Evolutionary conservation across 53 echinoderm and acorn worm genomes (phyloP), one percentile per base, ranked within the genome.

Genomic region (Actinopyga echinites): DNA sequence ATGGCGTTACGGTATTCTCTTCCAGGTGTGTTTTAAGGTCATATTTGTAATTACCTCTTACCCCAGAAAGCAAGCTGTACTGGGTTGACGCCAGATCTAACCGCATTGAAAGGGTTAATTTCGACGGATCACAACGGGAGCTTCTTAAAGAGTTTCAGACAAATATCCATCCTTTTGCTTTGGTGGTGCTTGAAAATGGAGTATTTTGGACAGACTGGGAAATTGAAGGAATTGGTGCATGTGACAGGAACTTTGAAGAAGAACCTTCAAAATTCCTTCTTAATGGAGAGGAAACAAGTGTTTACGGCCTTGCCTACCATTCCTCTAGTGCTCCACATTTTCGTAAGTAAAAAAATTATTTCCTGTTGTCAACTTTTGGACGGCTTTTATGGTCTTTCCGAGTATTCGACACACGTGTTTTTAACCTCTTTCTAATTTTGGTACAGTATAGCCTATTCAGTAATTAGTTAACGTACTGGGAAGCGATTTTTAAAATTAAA

Each of bases 121-220:
- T 77, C 13, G 77, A 77, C 28, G 77, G 77, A 12, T 29, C 55
- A 8, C 25, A 32, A 34, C 26, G 77, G 32, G 77, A 77, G 54
- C 32, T 55, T 4, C 26, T 77, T 6, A 77, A 77, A 45, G 17
- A 54, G 5, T 55, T 77, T 31, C 13, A 11, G 20, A 30, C 1
- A 31, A 30, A 54, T 45, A 15, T 77, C 29, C 77, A 77, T 3
- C 77, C 77, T 2, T 77, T 77, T 77, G 56, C 30, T 4, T 30
- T 77, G 7, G 30, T 49, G 17, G 4, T 55, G 28, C 25, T 0
- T 11, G 77, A 49, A 2, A 20, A 77, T 19, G 56, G 53, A 1
- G 15, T 77, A 1, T 55, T 49, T 30, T 77, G 77, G 77, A 77
- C 77, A 11, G 77, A 77, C 23, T 77, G 77, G 77, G 1, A 0